A percentile compares a stretch with the other conserved stretches of the same genome.
Conservation (phyloP, 2,888 invertebrate species). For the Crioceris asparagi region DNA sequence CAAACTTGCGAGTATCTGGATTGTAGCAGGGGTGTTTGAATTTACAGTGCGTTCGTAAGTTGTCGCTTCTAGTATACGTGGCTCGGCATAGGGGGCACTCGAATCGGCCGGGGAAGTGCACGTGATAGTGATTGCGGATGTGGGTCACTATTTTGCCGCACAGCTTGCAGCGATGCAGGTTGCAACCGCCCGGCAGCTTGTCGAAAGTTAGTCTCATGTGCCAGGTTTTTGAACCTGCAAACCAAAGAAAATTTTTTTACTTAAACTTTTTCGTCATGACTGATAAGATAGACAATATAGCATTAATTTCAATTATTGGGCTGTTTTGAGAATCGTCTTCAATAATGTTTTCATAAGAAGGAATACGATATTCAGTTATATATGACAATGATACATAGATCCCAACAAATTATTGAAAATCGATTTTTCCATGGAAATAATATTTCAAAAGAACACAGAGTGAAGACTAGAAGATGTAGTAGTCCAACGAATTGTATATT, state of each 20-base stretch:
- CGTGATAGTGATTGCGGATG: conserved; percentile 90
- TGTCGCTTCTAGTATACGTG: conserved; percentile 86
- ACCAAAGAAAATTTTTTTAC: conserved; percentile 33
- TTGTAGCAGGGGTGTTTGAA: conserved; percentile 83
- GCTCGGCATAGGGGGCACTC: conserved; percentile 86
- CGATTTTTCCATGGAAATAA: too few species aligned
- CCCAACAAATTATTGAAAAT: too few species aligned
- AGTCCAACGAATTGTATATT: too few species aligned
- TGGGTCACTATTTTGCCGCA: conserved; percentile 92
- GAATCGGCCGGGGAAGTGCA: conserved; percentile 86
- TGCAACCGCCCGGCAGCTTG: conserved; percentile 84
- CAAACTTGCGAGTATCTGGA: conserved; percentile 80
- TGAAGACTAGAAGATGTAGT: too few species aligned
- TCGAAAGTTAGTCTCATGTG: conserved; percentile 92
- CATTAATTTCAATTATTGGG: neutral
- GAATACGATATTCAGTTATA: too few species aligned
- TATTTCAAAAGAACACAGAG: too few species aligned
- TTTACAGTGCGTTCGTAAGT: conserved; percentile 86
- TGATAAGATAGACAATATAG: neutral
- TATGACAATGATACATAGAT: too few species aligned
- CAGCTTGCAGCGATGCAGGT: conserved; percentile 88
- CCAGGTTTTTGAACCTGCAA: conserved; percentile 91
- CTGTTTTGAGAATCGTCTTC: neutral
- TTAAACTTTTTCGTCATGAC: neutral
- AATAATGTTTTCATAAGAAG: too few species aligned